Evolutionary conservation across 2,113 vertebrate species (phyloP).

Genomic region (Rhabdornis inornatus): DNA sequence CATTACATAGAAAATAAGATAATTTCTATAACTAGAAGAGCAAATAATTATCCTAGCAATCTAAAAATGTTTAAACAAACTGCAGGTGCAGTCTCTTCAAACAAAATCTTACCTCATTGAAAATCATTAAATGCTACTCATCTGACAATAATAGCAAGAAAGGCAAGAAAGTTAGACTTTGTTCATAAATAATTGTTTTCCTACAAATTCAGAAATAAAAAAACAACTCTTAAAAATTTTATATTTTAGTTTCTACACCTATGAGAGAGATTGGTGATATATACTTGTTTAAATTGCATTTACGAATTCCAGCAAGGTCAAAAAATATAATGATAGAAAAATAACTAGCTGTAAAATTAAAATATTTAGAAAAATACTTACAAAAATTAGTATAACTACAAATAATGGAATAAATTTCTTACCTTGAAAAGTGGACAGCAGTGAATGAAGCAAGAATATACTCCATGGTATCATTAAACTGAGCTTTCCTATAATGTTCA

Average conservation of each 20-base stretch:
- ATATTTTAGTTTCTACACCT: background rate
- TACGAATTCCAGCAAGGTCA: background rate
- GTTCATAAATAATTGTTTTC: background rate
- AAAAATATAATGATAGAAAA: background rate
- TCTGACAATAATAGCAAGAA: background rate
- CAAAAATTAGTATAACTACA: background rate
- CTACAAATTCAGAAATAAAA: background rate
- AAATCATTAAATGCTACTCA: background rate
- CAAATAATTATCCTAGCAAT: background rate
- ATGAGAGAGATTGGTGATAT: background rate
- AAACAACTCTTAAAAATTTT: background rate
- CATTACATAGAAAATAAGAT: background rate
- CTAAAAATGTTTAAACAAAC: background rate
- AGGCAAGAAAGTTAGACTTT: background rate
- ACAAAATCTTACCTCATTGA: background rate
- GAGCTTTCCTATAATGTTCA: conserved; percentile 88
- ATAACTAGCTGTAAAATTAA: background rate
- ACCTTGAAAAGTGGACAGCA: conserved; percentile 88
- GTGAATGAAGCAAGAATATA: conserved; percentile 78
- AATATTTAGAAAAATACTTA: background rate
- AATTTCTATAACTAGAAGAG: background rate
- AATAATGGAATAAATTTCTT: conserved; percentile 58
- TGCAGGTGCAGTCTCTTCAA: background rate
- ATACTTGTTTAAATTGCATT: background rate
- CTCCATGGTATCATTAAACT: conserved; percentile 88